These are phyloP conservation scores for Stenoptilia bipunctidactyla DNA, from an alignment of 2,888 invertebrate genomes.

Conservation along the genomic window DNA sequence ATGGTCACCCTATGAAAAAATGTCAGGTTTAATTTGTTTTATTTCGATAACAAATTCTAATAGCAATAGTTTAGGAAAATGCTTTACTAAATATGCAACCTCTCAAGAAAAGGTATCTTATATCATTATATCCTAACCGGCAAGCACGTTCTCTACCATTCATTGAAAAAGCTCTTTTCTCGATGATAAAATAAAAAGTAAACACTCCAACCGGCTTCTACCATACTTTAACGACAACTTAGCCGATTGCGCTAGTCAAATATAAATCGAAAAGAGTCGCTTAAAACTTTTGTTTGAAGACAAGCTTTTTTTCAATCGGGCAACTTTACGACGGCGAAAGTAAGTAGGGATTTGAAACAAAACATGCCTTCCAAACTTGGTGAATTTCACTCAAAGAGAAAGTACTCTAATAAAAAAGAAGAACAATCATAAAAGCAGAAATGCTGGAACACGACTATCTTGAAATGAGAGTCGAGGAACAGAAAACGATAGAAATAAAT, in stretches of 20 bases:
- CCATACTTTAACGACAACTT: constrained; percentile 6
- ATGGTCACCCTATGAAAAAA: no score
- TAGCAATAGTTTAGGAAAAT: no score
- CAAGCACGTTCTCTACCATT: no score
- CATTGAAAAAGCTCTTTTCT: no score
- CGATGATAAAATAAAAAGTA: constrained; percentile 18
- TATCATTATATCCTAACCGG: no score
- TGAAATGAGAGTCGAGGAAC: constrained; percentile 34
- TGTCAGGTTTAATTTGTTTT: no score
- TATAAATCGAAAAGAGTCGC: constrained; percentile 5
- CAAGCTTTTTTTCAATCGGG: constrained; percentile 50
- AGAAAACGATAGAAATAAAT: background rate
- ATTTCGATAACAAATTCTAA: no score
- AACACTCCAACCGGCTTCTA: constrained; percentile 8
- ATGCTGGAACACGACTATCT: constrained; percentile 46
- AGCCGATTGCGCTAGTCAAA: constrained; percentile 10
- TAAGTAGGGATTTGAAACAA: constrained; percentile 62
- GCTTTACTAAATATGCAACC: no score
- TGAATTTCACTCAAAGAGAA: constrained; percentile 65
- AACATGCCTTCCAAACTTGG: constrained; percentile 56
- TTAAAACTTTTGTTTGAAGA: no score
- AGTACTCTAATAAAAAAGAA: constrained; percentile 66
- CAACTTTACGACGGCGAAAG: constrained; percentile 55
- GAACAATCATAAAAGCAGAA: constrained; percentile 66
- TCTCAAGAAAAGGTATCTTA: no score